phyloP scores from a whole-genome alignment of 1,140 invertebrate genomes.

The Zophobas morio region DNA sequence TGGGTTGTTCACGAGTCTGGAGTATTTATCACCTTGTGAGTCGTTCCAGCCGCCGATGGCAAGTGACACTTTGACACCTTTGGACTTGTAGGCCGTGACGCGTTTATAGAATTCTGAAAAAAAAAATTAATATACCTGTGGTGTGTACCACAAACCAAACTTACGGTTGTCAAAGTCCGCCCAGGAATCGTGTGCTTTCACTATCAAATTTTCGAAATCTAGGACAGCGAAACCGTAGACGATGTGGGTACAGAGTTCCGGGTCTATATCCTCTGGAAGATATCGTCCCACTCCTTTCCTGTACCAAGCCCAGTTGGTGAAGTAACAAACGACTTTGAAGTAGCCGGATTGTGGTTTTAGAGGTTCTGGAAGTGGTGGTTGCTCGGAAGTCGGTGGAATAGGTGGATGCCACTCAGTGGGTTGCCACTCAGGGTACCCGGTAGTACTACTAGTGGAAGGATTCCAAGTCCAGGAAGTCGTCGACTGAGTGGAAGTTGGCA shows the following conservation, averaged over 20 bases:
- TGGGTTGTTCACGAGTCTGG: conserved; percentile 83
- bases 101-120: conserved; percentile 84
- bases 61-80: conserved; percentile 86
- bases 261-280: conserved; percentile 87
- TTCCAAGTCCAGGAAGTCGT: conserved; percentile 49
- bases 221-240: conserved; percentile 93
- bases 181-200: conserved; percentile 91
- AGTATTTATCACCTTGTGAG: conserved; percentile 89
- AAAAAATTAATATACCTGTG: not conserved
- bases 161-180: conserved; percentile 89
- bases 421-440: conserved; percentile 49
- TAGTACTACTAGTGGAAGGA: conserved; percentile 50
- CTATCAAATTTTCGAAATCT: conserved; percentile 81
- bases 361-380: conserved; percentile 59
- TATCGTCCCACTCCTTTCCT: conserved; percentile 86
- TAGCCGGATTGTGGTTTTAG: conserved; percentile 65
- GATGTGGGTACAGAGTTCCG: conserved; percentile 90
- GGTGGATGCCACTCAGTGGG: conserved; percentile 60
- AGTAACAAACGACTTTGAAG: conserved; percentile 90
- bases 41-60: conserved; percentile 94
- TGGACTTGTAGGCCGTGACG: conserved; percentile 83
- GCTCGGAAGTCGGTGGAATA: conserved; percentile 60
- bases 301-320: conserved; percentile 96
- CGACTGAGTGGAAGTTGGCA: conserved; percentile 37
- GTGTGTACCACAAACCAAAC: conserved; percentile 55